Evolutionary conservation across 2,797 vertebrate species (phyloP), one percentile per base, ranked within the genome.

Genomic region (Sebastes umbrosus): DNA sequence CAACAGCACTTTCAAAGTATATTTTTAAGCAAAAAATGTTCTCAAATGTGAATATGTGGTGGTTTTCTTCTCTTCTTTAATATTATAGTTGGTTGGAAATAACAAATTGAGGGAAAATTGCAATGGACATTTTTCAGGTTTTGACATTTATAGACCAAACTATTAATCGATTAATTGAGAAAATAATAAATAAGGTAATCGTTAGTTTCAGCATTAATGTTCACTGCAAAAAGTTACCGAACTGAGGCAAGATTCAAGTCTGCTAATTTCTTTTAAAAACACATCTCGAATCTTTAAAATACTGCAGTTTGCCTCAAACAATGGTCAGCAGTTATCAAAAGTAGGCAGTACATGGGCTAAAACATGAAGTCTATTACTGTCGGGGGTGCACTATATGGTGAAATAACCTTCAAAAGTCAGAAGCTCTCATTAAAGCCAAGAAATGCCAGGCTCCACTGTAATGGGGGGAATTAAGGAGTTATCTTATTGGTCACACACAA

Each of bases 401-500:
- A 84, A 75, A 80, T 89, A 83, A 86, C 79, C 87, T 90, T 91
- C 69, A 71, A 77, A 76, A 46, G 36, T 59, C 29, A 74, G 58
- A 71, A 34, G 11, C 16, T 67, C 50, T 73, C 43, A 74, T 80
- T 84, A 80, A 75, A 85, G 69, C 82, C 27, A 66, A 73, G 59
- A 77, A 72, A 75, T 59, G 59, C 55, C 55, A 63, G 77, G 31
- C 70, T 80, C 63, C 52, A 68, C 34, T 73, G 71, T 70, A 88
- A 69, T 79, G 55, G 60, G 67, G 36, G 64, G 80, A 87, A 91
- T 89, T 83, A 87, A 68, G 50, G 88, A 84, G 88, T 86, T 10
- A 92, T 91, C 82, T 66, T 62, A 87, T 88, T 90, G 84, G 90
- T 91, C 89, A 92, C 87, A 86, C 83, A 85, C 77, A 80, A 84